Percentiles rank a stretch among this genome's conserved stretches.
Evolutionary conservation across 2,113 vertebrate genomes (phyloP).

Genomic region (Prinia subflava): DNA sequence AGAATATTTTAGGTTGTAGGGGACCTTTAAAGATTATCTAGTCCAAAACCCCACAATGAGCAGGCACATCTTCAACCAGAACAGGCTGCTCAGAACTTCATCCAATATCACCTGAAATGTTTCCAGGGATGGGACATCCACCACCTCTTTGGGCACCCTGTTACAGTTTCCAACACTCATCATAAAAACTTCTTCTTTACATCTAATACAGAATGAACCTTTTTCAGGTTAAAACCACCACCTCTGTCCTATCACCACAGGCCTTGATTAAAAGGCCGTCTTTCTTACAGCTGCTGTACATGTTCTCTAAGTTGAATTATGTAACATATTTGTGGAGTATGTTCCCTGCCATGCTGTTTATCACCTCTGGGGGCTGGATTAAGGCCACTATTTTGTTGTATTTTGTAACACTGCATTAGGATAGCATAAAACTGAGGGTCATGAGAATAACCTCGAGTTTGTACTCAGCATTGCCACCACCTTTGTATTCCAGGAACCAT

Average conservation of each 20-base stretch:
- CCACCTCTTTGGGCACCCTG: not conserved
- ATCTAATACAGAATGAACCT: not conserved
- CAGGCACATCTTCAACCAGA: not conserved
- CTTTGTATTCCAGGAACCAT: not conserved
- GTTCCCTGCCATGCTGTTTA: not conserved
- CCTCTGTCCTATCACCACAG: not conserved
- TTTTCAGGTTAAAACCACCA: not conserved
- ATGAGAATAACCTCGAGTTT: not conserved
- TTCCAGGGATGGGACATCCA: not conserved
- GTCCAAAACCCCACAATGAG: not conserved
- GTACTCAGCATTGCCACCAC: not conserved
- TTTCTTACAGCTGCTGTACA: not conserved
- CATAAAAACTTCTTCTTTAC: not conserved
- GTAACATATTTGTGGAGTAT: not conserved
- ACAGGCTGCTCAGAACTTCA: not conserved
- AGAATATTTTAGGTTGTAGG: not conserved
- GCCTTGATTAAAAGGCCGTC: not conserved
- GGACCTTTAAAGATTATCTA: not conserved
- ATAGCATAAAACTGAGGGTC: not conserved
- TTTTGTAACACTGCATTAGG: not conserved
- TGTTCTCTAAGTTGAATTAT: not conserved
- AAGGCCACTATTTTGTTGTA: not conserved
- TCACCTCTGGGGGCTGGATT: not conserved
- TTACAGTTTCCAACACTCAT: not conserved
- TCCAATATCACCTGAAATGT: not conserved